These are phyloP conservation scores for Perdita meconis DNA, from an alignment of 2,888 invertebrate species.

Conservation along the genomic window DNA sequence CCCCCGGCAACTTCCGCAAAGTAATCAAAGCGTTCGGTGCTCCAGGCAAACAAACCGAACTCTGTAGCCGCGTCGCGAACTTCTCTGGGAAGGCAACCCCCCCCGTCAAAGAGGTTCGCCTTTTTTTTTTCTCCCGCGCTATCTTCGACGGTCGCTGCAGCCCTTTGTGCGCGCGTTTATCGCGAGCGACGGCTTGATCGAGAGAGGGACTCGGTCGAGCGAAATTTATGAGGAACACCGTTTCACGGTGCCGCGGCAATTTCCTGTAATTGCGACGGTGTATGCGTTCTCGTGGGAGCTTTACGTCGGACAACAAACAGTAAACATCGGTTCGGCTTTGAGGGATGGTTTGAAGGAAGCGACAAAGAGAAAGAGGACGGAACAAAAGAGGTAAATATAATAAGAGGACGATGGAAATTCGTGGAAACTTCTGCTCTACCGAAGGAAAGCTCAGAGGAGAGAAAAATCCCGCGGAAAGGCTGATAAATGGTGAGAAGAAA, in stretches of 20 bases:
- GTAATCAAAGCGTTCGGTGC: neutral
- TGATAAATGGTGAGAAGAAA: neutral
- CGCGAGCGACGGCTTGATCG: slow-evolving; percentile 35
- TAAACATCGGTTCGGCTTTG: slow-evolving; percentile 47
- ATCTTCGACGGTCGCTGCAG: slow-evolving; percentile 19
- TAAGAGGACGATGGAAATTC: neutral
- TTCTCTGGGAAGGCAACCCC: neutral
- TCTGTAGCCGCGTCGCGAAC: neutral
- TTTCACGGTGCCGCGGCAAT: slow-evolving; percentile 48
- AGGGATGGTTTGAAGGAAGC: neutral
- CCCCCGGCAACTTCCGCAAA: neutral
- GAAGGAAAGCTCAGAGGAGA: neutral
- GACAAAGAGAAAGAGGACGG: neutral
- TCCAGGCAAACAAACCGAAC: slow-evolving; percentile 9
- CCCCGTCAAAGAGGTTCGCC: slow-evolving; percentile 11
- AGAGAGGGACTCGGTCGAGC: slow-evolving; percentile 3
- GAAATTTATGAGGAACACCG: slow-evolving; percentile 55
- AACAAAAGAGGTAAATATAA: neutral
- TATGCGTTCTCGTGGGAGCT: slow-evolving; percentile 29
- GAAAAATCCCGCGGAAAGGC: neutral
- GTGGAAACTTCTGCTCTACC: neutral
- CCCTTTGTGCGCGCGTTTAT: slow-evolving; percentile 46
- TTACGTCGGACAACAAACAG: slow-evolving; percentile 35
- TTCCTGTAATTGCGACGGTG: slow-evolving; percentile 46
- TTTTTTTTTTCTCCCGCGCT: neutral